Conservation (phyloP, 2,113 vertebrate species). For the Spilogale gracilis region DNA sequence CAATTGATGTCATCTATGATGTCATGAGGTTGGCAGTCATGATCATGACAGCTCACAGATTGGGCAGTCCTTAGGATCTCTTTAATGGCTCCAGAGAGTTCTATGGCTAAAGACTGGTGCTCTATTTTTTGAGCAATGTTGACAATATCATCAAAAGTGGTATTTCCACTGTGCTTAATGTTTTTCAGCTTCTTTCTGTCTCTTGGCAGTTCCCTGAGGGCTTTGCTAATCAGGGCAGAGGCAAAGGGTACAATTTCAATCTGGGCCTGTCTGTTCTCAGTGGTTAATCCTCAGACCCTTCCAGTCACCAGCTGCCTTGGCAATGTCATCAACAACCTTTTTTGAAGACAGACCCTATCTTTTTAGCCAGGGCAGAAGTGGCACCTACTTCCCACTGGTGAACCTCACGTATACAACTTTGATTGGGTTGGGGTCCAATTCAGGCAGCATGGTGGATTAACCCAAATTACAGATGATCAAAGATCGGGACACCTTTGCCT, state of each 20-base stretch:
- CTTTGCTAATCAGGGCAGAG: neutral
- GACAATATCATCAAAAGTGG: neutral
- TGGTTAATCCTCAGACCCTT: neutral
- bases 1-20: neutral
- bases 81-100: neutral
- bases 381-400: neutral
- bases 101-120: neutral
- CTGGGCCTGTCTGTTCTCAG: neutral
- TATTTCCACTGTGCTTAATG: neutral
- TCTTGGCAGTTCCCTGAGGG: neutral
- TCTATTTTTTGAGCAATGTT: neutral
- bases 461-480: neutral
- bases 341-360: neutral
- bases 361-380: neutral
- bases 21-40: neutral
- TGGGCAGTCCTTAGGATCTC: neutral
- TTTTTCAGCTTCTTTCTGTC: neutral
- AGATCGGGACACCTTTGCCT: neutral
- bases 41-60: neutral
- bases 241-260: neutral
- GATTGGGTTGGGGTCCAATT: neutral
- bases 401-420: neutral
- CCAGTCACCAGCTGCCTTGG: neutral
- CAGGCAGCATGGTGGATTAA: neutral
- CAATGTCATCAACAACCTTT: neutral